phyloP scores from a whole-genome alignment of 1,140 invertebrate species.

The Panagrolaimus sp. region DNA sequence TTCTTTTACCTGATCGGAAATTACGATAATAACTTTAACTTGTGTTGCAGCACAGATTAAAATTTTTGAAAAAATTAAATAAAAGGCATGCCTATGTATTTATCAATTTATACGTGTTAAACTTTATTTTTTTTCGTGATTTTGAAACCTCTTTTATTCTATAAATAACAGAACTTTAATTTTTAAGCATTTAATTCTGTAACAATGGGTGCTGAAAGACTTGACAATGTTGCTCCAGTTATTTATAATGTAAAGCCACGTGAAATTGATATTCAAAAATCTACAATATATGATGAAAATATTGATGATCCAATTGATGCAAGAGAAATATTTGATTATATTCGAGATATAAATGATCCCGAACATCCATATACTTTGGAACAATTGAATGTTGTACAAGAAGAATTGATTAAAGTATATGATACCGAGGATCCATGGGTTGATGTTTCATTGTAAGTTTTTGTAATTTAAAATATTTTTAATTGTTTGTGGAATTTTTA shows the following conservation, averaged over 20 bases:
- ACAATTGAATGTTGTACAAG: slow-evolving; percentile 85
- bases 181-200: too few relatives aligned
- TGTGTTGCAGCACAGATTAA: too few relatives aligned
- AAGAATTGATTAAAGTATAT: slow-evolving; percentile 71
- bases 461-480: slow-evolving; percentile 69
- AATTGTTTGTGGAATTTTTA: too few relatives aligned
- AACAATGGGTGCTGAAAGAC: slow-evolving; percentile 28
- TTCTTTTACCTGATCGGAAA: too few relatives aligned
- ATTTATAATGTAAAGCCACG: slow-evolving; percentile 71
- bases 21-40: too few relatives aligned
- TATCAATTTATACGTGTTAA: too few relatives aligned
- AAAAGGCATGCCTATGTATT: too few relatives aligned
- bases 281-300: slow-evolving; percentile 73
- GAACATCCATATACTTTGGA: slow-evolving; percentile 95
- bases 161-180: too few relatives aligned
- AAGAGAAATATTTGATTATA: slow-evolving; percentile 76
- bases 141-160: too few relatives aligned
- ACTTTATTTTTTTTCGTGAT: too few relatives aligned
- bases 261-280: slow-evolving; percentile 67
- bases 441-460: slow-evolving; percentile 29
- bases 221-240: slow-evolving; percentile 85
- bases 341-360: slow-evolving; percentile 86
- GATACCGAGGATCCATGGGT: slow-evolving; percentile 39
- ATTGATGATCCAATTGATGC: slow-evolving; percentile 78
- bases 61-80: too few relatives aligned